Percentiles rank a stretch among this genome's conserved stretches.
These are phyloP conservation scores for Pteropus rufus DNA, from an alignment of 2,797 vertebrate species.

Conservation along the genomic window DNA sequence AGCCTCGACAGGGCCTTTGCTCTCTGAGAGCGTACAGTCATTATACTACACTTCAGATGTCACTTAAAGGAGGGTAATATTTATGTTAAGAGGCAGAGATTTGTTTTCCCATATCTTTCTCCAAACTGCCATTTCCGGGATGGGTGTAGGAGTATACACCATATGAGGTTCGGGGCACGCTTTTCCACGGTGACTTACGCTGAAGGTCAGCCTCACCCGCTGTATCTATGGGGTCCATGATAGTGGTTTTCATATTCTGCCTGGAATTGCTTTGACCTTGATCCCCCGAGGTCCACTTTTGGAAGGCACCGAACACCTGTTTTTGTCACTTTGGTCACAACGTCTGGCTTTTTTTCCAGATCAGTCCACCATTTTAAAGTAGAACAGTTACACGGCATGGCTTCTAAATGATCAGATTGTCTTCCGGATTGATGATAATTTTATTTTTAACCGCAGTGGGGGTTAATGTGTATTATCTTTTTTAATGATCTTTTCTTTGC, in stretches of 20 bases:
- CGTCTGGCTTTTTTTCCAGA: constrained; percentile 9
- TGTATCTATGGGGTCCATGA: background rate
- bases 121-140: background rate
- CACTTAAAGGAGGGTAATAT: background rate
- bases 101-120: background rate
- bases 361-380: constrained; percentile 33
- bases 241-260: background rate
- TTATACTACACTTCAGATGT: background rate
- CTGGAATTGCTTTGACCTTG: constrained; percentile 30
- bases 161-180: background rate
- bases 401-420: background rate
- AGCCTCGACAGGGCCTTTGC: background rate
- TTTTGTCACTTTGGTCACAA: background rate
- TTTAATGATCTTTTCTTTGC: background rate
- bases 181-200: background rate
- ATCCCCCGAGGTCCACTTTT: background rate
- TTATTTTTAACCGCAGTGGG: background rate
- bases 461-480: background rate
- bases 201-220: background rate
- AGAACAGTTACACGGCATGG: background rate
- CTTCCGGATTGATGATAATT: background rate
- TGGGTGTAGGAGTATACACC: background rate
- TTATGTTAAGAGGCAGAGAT: background rate
- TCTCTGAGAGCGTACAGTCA: background rate
- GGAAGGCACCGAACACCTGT: background rate